Base-by-base conservation (phyloP, 1,140 invertebrate genomes). In the Drosophila punjabiensis region DNA sequence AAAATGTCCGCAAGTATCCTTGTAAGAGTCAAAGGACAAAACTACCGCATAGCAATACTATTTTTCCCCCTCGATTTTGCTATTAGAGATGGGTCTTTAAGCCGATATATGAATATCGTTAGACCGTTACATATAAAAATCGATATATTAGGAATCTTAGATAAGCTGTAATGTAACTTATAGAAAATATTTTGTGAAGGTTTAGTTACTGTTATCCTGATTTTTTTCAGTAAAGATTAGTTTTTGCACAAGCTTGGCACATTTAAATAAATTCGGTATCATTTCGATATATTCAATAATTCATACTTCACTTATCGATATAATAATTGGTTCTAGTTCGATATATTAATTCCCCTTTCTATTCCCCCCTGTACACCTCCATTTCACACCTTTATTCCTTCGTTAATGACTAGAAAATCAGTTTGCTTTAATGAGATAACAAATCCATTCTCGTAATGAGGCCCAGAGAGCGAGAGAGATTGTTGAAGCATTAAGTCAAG, bases 11-110 rank as follows among this genome's bases (percentile, higher is more conserved):
- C 50, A 35, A 50, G 30, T 58, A 68, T 81, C 82, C 82, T 85
- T 85, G 82, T 52, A 66, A 87, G 69, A 75, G 67, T 82, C 79
- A 69, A 85, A 89, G 85, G 75, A 90, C 81, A 85, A 81, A 90
- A 88, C 58, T 84, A 41, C 77, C 74, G 85, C 85, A 88, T 67
- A 69, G 63, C 52, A 24, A 56, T 56, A 56, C 53, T 37, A n/a
- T n/a, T 37, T 56, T 56, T 24, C 33, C 32, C 52, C 53, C 53
- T 56, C 13, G 53, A 16, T 37, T 37, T 37, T 56, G 0, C 5
- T 0, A 56, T 14, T 37, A 56, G 53, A n/a, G 53, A 24, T 56
- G 53, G 18, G 53, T 35, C 10, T 5, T 10, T 11, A 6, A 7
- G 14, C 8, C 53, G 53, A 56, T 53, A 20, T 20, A 14, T 5